Evolutionary conservation across 2,888 invertebrate species (phyloP), one percentile per base, ranked within the genome.

Genomic region (Acrobasis repandana): DNA sequence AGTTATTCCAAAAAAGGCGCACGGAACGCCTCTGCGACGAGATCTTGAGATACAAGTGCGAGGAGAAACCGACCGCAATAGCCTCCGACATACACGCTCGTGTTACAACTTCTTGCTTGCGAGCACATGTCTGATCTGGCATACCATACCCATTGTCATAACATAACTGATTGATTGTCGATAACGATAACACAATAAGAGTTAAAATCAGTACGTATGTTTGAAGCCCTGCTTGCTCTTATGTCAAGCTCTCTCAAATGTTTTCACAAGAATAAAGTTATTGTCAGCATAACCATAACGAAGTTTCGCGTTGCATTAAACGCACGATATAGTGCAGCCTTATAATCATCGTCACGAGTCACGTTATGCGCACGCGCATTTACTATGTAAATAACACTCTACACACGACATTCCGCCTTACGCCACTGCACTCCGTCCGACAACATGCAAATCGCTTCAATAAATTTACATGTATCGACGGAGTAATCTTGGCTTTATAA

Each of bases 1-100:
- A 90, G 87, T 90, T 91, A 90, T 83, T 85, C 90, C 90, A 90
- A 90, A 91, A 90, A 90, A 89, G 90, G 90, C 76, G 79, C 76
- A 79, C 81, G 84, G 77, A 88, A 86, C 88, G 88, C 89, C 87
- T 86, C 82, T 76, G 74, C 80, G 71, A 75, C 81, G 76, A 82
- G 88, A 88, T 87, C 79, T 76, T 77, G 77, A 80, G 88, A 87
- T 85, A 88, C 83, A 81, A 83, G 83, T 79, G 83, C 79, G 81
- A 83, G 77, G 89, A 86, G 90, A 90, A 90, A 90, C 90, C 86
- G 86, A 83, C 88, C 87, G 86, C 84, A 79, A 83, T 82, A 81
- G 79, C 80, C 79, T 75, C 80, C 75, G 76, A 79, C 73, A 73
- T 69, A 73, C 74, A 71, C 71, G 67, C 67, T 56, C 67, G 62